Conservation (phyloP, 35 echinoderm and acorn worm genomes). For the Apostichopus californicus region DNA sequence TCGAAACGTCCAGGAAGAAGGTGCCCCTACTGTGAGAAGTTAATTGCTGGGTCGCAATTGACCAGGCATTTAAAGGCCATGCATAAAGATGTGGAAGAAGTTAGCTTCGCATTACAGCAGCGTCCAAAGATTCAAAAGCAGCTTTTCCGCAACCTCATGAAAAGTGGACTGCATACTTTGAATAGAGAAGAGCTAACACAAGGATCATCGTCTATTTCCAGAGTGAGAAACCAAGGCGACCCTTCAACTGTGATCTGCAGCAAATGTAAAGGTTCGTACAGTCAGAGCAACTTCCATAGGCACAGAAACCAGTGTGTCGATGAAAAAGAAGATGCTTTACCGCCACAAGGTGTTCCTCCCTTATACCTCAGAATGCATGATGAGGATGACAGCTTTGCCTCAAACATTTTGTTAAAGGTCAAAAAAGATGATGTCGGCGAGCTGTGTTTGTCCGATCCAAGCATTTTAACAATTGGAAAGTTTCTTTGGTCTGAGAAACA, state of each 20-base stretch:
- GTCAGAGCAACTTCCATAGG: neutral
- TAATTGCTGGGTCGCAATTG: neutral
- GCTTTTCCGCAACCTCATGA: too few relatives aligned
- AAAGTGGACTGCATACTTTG: too few relatives aligned
- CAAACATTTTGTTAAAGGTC: neutral
- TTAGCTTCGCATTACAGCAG: neutral
- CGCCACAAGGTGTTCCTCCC: neutral
- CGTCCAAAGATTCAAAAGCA: too few relatives aligned
- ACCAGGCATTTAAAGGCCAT: neutral
- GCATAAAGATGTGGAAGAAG: neutral
- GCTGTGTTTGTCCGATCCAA: neutral
- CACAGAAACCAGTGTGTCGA: neutral
- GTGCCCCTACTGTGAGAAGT: neutral
- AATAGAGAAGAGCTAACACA: too few relatives aligned
- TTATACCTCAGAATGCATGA: too few relatives aligned
- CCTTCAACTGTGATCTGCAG: neutral
- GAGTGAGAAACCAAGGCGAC: neutral
- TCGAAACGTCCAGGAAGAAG: neutral
- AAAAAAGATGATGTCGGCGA: neutral
- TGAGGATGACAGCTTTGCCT: neutral
- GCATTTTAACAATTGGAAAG: neutral
- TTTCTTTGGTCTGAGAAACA: neutral
- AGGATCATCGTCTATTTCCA: too few relatives aligned
- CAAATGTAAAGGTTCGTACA: neutral
- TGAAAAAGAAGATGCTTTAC: too few relatives aligned